phyloP scores from a whole-genome alignment of 2,113 vertebrate genomes.

The Gasterosteus nipponicus region DNA sequence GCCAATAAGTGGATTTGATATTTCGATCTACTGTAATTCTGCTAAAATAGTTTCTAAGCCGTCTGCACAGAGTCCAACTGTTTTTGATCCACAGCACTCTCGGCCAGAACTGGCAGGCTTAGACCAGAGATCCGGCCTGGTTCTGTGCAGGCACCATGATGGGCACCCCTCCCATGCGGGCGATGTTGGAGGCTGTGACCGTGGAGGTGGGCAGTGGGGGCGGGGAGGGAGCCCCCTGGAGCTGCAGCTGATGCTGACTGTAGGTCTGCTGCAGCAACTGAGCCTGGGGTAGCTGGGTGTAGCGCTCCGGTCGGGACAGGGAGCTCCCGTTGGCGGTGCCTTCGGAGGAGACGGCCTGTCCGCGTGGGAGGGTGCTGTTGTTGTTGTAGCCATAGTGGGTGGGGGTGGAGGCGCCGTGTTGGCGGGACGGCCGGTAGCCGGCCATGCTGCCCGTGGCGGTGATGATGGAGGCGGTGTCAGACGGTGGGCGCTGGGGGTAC shows the following conservation, averaged over 20 bases:
- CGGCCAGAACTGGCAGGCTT: constrained; percentile 35
- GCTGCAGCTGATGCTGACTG: constrained; percentile 60
- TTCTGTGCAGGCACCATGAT: constrained; percentile 91
- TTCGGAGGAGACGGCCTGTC: constrained; percentile 34
- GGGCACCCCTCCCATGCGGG: constrained; percentile 88
- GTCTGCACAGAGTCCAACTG: constrained; percentile 5
- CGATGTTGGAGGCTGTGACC: constrained; percentile 82
- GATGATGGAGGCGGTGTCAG: constrained; percentile 84
- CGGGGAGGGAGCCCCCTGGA: constrained; percentile 38
- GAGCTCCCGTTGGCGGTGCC: constrained; percentile 68
- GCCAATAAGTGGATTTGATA: background rate
- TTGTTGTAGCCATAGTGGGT: constrained; percentile 75
- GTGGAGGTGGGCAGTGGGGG: constrained; percentile 66
- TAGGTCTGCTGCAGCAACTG: constrained; percentile 55
- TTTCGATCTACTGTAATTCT: constrained; percentile 14
- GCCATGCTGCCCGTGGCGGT: constrained; percentile 79
- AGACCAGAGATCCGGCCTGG: constrained; percentile 91
- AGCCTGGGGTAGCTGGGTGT: constrained; percentile 71
- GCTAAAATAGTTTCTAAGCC: constrained; percentile 25
- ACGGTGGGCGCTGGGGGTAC: constrained; percentile 78
- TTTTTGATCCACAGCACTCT: constrained; percentile 2
- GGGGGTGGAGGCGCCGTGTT: constrained; percentile 67
- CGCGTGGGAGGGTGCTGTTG: constrained; percentile 65
- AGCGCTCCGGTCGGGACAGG: constrained; percentile 74
- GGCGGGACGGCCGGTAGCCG: constrained; percentile 70